phyloP scores from a whole-genome alignment of 1,140 invertebrate genomes.

The Dryas iulia region DNA sequence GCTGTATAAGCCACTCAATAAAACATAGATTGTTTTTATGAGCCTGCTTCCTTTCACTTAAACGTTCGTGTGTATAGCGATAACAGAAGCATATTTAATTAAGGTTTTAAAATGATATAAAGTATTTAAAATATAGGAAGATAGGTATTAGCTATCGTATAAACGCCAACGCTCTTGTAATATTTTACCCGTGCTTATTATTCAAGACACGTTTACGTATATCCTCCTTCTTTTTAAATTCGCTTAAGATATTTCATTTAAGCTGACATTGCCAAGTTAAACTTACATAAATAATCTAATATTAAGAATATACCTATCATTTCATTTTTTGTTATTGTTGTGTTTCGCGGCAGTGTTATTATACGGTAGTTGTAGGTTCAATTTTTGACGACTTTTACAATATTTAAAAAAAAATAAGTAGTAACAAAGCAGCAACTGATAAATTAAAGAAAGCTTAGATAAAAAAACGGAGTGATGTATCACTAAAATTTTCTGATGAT shows the following conservation, averaged over 20 bases:
- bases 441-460: too few relatives aligned
- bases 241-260: constrained; percentile 3
- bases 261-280: not conserved
- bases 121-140: not conserved
- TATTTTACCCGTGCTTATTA: not conserved
- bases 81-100: not conserved
- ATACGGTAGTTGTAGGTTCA: too few relatives aligned
- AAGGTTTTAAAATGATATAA: not conserved
- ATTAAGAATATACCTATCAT: not conserved
- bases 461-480: too few relatives aligned
- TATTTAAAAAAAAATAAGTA: too few relatives aligned
- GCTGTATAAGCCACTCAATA: not conserved
- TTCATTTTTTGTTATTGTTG: too few relatives aligned
- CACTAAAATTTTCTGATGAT: too few relatives aligned
- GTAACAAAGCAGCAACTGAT: too few relatives aligned
- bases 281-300: not conserved
- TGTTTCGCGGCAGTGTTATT: too few relatives aligned
- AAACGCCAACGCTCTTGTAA: not conserved
- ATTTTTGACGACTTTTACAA: too few relatives aligned
- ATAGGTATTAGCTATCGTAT: not conserved
- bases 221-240: constrained; percentile 1
- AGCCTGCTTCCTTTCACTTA: not conserved
- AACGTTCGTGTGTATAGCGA: not conserved
- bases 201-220: not conserved
- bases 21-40: not conserved